Evolutionary conservation across 1,140 invertebrate genomes (phyloP).

Genomic region (Rhizoglyphus robini): DNA sequence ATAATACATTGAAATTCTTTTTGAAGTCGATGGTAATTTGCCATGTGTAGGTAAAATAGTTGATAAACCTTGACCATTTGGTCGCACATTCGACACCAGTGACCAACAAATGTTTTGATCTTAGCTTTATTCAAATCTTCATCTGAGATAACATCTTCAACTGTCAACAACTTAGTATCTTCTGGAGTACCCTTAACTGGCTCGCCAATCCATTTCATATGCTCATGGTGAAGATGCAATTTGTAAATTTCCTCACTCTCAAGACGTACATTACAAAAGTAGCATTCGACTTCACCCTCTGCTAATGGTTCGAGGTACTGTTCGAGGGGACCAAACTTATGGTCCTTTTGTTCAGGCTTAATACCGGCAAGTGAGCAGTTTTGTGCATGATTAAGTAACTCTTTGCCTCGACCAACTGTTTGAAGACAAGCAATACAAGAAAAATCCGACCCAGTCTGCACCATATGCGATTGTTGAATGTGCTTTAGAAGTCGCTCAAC

Average conservation of each 20-base stretch:
- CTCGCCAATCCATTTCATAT: slow-evolving; percentile 23
- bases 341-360: slow-evolving; percentile 17
- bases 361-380: slow-evolving; percentile 23
- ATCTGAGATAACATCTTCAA: slow-evolving; percentile 25
- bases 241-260: slow-evolving; percentile 2
- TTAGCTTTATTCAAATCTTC: slow-evolving; percentile 27
- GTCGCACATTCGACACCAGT: slow-evolving; percentile 30
- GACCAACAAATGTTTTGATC: slow-evolving; percentile 27
- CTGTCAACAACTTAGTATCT: slow-evolving; percentile 16
- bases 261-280: slow-evolving; percentile 22
- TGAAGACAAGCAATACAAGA: slow-evolving; percentile 29
- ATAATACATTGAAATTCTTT: slow-evolving; percentile 29
- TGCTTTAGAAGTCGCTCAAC: slow-evolving; percentile 29
- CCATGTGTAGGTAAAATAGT: slow-evolving; percentile 30
- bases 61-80: slow-evolving; percentile 29
- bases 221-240: slow-evolving; percentile 25
- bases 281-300: slow-evolving; percentile 19
- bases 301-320: neutral
- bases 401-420: slow-evolving; percentile 25
- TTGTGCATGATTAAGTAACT: slow-evolving; percentile 27
- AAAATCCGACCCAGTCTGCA: slow-evolving; percentile 29
- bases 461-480: slow-evolving; percentile 29
- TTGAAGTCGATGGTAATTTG: slow-evolving; percentile 28
- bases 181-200: slow-evolving; percentile 5
- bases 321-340: neutral